Percentiles rank a stretch among this genome's conserved stretches.
These are phyloP conservation scores for Suillia variegata DNA, from an alignment of 2,888 invertebrate genomes.

Conservation along the genomic window DNA sequence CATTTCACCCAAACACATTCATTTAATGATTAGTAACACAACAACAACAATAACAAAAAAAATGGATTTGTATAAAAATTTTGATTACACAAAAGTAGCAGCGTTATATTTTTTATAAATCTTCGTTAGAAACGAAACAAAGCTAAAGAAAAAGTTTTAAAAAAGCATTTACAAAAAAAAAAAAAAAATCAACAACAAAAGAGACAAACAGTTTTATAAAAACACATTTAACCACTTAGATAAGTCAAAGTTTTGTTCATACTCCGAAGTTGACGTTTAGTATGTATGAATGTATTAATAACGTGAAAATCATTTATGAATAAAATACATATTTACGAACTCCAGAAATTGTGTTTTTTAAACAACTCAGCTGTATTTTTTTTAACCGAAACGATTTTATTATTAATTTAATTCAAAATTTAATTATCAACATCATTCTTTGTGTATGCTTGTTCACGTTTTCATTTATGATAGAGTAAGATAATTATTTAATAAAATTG, in stretches of 20 bases:
- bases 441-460: too few relatives aligned
- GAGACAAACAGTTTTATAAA: constrained; percentile 34
- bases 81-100: too few relatives aligned
- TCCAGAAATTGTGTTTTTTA: too few relatives aligned
- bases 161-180: constrained; percentile 27
- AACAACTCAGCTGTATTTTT: too few relatives aligned
- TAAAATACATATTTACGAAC: constrained; percentile 13
- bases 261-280: not conserved
- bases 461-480: too few relatives aligned
- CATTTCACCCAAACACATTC: constrained; percentile 8
- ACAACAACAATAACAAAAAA: too few relatives aligned
- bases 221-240: constrained; percentile 15
- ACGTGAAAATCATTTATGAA: not conserved
- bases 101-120: constrained; percentile 18
- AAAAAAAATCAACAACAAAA: constrained; percentile 21
- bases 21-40: too few relatives aligned
- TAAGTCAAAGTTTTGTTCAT: not conserved
- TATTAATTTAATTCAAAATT: too few relatives aligned
- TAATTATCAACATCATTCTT: too few relatives aligned
- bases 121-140: constrained; percentile 9
- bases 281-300: not conserved
- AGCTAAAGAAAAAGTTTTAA: constrained; percentile 30
- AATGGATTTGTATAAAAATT: too few relatives aligned
- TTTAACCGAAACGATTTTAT: constrained; percentile 19
- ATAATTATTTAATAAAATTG: too few relatives aligned